Evolutionary conservation across 1,140 invertebrate species (phyloP).

Genomic region (Drosophila takahashii): DNA sequence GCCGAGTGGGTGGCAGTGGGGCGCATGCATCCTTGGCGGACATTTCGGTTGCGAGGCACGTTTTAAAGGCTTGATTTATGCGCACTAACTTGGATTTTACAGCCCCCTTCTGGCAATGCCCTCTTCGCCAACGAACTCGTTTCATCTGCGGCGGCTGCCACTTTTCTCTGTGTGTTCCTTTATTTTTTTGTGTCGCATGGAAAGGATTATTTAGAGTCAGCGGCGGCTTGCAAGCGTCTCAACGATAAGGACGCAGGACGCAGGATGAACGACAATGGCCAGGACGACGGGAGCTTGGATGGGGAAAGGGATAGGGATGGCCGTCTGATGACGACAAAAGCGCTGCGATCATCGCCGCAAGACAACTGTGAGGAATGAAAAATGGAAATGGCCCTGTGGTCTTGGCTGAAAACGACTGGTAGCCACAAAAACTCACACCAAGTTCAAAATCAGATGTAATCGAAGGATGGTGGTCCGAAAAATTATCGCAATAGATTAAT

Average conservation of each 20-base stretch:
- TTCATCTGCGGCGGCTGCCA: slow-evolving; percentile 54
- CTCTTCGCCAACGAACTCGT: slow-evolving; percentile 19
- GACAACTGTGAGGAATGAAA: neutral
- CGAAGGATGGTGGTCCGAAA: neutral
- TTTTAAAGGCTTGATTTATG: slow-evolving; percentile 84
- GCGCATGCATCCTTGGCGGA: slow-evolving; percentile 71
- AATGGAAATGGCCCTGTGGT: slow-evolving; percentile 5
- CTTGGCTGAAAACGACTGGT: neutral
- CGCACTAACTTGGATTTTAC: slow-evolving; percentile 73
- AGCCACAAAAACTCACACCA: slow-evolving; percentile 1
- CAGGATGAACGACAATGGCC: slow-evolving; percentile 71
- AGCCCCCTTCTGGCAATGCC: slow-evolving; percentile 37
- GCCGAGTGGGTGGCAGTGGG: slow-evolving; percentile 7
- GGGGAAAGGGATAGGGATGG: slow-evolving; percentile 5
- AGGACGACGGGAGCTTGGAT: slow-evolving; percentile 27
- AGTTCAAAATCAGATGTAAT: slow-evolving; percentile 1
- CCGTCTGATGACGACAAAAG: slow-evolving; percentile 54
- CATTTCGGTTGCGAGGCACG: slow-evolving; percentile 82
- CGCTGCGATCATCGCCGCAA: slow-evolving; percentile 47
- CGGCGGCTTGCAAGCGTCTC: slow-evolving; percentile 78
- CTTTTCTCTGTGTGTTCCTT: slow-evolving; percentile 44
- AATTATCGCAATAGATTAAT: neutral
- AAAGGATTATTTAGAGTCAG: slow-evolving; percentile 83
- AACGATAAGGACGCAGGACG: slow-evolving; percentile 74
- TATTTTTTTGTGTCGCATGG: slow-evolving; percentile 60